Conservation (phyloP, 64 coral and sea anemone genomes). For the Actinia equina region DNA sequence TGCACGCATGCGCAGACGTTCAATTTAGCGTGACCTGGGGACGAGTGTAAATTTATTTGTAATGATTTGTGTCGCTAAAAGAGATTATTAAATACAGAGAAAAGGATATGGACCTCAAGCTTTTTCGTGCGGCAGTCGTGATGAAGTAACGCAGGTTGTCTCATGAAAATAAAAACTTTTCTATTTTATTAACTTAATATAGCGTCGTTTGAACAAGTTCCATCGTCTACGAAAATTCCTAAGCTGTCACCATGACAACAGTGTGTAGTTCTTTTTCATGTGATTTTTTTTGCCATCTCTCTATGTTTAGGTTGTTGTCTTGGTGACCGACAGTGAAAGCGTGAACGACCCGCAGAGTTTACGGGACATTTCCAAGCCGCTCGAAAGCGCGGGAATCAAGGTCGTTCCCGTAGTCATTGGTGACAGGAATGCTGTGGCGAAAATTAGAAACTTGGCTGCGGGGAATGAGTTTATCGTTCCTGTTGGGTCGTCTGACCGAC, state of each 20-base stretch:
- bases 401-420: slow-evolving; percentile 46
- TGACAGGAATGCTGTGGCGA: slow-evolving; percentile 26
- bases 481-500: slow-evolving; percentile 34
- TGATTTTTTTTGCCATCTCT: not conserved
- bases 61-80: too few species aligned
- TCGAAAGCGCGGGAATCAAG: slow-evolving; percentile 46
- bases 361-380: slow-evolving; percentile 13
- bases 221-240: too few species aligned
- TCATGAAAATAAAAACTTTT: too few species aligned
- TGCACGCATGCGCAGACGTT: too few species aligned
- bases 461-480: slow-evolving; percentile 35
- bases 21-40: too few species aligned
- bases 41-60: too few species aligned
- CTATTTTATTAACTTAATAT: too few species aligned
- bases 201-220: not conserved
- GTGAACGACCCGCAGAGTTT: slow-evolving; percentile 21
- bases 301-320: slow-evolving; percentile 33
- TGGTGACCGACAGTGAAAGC: slow-evolving; percentile 53
- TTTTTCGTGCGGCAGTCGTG: too few species aligned
- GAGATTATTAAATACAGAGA: not conserved
- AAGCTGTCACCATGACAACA: not conserved
- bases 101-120: too few species aligned
- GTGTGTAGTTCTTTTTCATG: not conserved
- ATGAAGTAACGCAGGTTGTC: too few species aligned
- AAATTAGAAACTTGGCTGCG: slow-evolving; percentile 34